Conservation (phyloP, 37 sponge, comb jelly and placozoan genomes). For the Ephydatia muelleri region DNA sequence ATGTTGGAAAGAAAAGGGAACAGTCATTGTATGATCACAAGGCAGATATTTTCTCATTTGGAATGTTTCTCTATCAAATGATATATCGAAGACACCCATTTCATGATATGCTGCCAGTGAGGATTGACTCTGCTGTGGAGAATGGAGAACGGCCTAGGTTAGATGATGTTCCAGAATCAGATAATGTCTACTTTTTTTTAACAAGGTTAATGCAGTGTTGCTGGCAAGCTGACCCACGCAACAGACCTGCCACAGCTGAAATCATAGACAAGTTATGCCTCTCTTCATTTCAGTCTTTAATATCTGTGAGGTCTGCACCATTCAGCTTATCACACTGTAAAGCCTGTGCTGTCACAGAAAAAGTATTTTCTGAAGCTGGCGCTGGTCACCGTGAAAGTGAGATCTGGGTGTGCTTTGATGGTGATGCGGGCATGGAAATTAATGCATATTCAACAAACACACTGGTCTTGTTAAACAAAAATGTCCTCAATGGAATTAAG, state of each 20-base stretch:
- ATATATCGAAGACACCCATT: conserved; percentile 78
- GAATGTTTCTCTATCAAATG: conserved; percentile 88
- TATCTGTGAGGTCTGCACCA: conserved; percentile 50
- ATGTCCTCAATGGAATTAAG: conserved; percentile 57
- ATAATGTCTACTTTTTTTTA: conserved; percentile 56
- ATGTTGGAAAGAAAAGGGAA: conserved; percentile 65
- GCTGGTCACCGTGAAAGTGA: conserved; percentile 20
- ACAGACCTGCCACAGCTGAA: conserved; percentile 44
- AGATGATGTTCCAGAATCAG: conserved; percentile 60
- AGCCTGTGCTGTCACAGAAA: conserved; percentile 49
- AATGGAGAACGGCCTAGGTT: conserved; percentile 71
- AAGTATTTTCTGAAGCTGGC: conserved; percentile 18
- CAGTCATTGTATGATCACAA: conserved; percentile 71
- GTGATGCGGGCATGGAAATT: conserved; percentile 55
- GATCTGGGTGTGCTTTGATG: conserved; percentile 73
- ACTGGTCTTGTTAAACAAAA: conserved; percentile 54
- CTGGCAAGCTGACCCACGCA: conserved; percentile 75
- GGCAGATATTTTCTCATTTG: conserved; percentile 88
- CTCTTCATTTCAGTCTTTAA: conserved; percentile 44
- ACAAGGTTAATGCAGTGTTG: conserved; percentile 74
- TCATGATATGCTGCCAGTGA: conserved; percentile 40
- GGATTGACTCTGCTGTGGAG: conserved; percentile 62
- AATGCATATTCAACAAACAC: conserved; percentile 58
- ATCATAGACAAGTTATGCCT: conserved; percentile 32
- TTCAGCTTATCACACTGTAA: conserved; percentile 43